These are phyloP conservation scores for Spermophilus dauricus DNA, from an alignment of 2,113 vertebrate species.

Conservation along the genomic window DNA sequence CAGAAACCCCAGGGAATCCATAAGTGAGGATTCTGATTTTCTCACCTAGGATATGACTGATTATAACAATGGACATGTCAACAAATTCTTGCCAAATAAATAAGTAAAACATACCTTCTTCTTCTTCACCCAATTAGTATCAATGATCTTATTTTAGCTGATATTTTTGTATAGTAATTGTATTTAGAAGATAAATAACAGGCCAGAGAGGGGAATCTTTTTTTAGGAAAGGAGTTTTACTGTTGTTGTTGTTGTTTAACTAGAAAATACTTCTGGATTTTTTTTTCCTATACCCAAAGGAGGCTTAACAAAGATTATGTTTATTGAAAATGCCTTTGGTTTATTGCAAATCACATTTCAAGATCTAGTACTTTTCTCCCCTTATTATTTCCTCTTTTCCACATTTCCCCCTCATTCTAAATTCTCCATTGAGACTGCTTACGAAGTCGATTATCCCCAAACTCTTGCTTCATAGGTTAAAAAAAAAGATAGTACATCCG, in stretches of 20 bases:
- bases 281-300: slow-evolving; percentile 57
- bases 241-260: background rate
- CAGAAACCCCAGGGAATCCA: background rate
- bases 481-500: slow-evolving; percentile 71
- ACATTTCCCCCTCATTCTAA: slow-evolving; percentile 79
- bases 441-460: slow-evolving; percentile 74
- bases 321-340: slow-evolving; percentile 64
- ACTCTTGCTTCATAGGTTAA: slow-evolving; percentile 74
- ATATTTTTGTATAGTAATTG: slow-evolving; percentile 51
- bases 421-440: slow-evolving; percentile 74
- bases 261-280: slow-evolving; percentile 69
- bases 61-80: background rate
- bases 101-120: background rate
- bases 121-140: slow-evolving; percentile 33
- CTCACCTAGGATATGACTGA: slow-evolving; percentile 15
- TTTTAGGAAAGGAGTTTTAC: slow-evolving; percentile 48
- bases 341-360: slow-evolving; percentile 72
- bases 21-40: background rate
- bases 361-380: slow-evolving; percentile 66
- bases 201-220: slow-evolving; percentile 29
- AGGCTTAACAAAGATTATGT: slow-evolving; percentile 72
- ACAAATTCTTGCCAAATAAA: slow-evolving; percentile 41
- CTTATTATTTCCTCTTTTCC: slow-evolving; percentile 64
- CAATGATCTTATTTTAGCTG: slow-evolving; percentile 65
- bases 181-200: slow-evolving; percentile 45